Conservation (phyloP, 2,888 invertebrate species). For the Synanthedon andrenaeformis region DNA sequence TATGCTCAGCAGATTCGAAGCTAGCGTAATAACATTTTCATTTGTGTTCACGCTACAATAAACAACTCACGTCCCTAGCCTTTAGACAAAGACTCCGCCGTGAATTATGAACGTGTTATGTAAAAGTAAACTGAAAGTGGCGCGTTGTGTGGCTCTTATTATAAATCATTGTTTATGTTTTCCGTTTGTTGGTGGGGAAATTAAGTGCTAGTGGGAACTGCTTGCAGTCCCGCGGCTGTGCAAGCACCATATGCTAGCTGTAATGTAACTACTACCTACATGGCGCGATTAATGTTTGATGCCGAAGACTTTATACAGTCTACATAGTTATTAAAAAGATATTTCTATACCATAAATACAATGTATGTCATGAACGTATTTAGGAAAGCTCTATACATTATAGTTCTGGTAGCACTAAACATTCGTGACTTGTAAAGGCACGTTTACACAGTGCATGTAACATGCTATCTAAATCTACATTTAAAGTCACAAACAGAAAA, state of each 20-base stretch:
- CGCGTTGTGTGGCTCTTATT: slow-evolving; percentile 66
- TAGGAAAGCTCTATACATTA: no score
- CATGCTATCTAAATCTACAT: no score
- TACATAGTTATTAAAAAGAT: no score
- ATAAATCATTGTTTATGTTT: slow-evolving; percentile 72
- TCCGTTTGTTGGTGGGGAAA: slow-evolving; percentile 65
- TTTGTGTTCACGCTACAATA: slow-evolving; percentile 67
- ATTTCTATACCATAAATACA: no score
- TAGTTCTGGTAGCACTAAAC: no score
- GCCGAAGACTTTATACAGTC: neutral
- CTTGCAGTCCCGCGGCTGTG: slow-evolving; percentile 39
- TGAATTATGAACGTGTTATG: slow-evolving; percentile 68
- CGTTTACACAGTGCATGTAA: no score
- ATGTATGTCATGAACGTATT: no score
- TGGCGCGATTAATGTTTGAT: slow-evolving; percentile 24
- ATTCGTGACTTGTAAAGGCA: no score
- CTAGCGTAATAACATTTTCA: slow-evolving; percentile 67
- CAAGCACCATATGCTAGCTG: neutral
- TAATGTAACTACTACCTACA: slow-evolving; percentile 6
- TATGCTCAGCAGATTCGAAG: slow-evolving; percentile 28
- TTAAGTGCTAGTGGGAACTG: slow-evolving; percentile 62
- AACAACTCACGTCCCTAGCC: slow-evolving; percentile 69
- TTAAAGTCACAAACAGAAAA: no score
- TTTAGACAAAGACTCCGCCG: slow-evolving; percentile 67
- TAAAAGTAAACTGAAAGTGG: slow-evolving; percentile 70